Percentiles rank a stretch among this genome's conserved stretches.
phyloP scores from a whole-genome alignment of 2,797 vertebrate species.

The Pseudochromis fuscus region DNA sequence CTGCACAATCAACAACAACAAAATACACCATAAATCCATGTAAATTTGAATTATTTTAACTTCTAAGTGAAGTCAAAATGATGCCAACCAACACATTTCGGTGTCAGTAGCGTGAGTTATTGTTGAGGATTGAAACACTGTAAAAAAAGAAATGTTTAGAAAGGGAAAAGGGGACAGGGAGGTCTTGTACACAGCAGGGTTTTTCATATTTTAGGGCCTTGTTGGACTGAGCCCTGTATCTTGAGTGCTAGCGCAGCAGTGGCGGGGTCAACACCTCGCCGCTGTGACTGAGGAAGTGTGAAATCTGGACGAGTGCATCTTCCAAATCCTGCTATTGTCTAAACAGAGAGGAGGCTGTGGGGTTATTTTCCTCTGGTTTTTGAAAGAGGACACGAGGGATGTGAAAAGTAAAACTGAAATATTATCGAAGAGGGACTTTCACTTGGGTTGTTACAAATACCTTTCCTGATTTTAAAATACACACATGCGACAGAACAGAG shows the following conservation, averaged over 20 bases:
- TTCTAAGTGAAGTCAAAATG: constrained; percentile 22
- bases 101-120: constrained; percentile 48
- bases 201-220: constrained; percentile 57
- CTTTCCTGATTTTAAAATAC: constrained; percentile 7
- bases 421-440: constrained; percentile 16
- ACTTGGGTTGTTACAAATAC: constrained; percentile 24
- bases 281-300: constrained; percentile 73
- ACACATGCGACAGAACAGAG: background rate
- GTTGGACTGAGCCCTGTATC: constrained; percentile 57
- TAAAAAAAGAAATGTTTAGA: constrained; percentile 21
- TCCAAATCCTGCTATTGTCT: constrained; percentile 79
- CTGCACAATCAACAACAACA: constrained; percentile 30
- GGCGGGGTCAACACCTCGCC: constrained; percentile 62
- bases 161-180: constrained; percentile 27
- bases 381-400: constrained; percentile 11
- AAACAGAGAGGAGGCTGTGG: constrained; percentile 60
- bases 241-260: constrained; percentile 18
- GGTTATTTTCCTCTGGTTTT: constrained; percentile 14
- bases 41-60: constrained; percentile 7
- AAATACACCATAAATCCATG: background rate
- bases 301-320: constrained; percentile 78
- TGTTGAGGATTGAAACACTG: constrained; percentile 31
- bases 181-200: constrained; percentile 37
- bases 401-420: constrained; percentile 32
- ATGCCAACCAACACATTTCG: constrained; percentile 58